A percentile compares a stretch with the other conserved stretches of the same genome.
These are phyloP conservation scores for Theodoxus fluviatilis DNA, from an alignment of 2,888 invertebrate genomes.

Conservation along the genomic window DNA sequence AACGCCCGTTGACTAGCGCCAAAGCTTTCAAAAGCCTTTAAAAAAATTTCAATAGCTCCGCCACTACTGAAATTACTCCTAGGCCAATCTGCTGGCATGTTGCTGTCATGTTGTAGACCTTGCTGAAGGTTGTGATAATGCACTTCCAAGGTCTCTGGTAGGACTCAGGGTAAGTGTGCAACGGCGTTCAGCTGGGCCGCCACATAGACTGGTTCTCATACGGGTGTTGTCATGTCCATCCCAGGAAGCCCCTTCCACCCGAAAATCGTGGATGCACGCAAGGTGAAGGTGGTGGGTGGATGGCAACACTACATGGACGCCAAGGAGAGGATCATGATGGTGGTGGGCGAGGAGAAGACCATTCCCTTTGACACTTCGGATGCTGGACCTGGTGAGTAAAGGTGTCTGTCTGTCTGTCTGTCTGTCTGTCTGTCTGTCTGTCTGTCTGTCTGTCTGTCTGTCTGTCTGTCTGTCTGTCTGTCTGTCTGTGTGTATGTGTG, in stretches of 20 bases:
- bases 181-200: no score
- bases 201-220: no score
- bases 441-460: neutral
- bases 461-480: neutral
- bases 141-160: no score
- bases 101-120: no score
- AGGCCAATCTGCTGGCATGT: no score
- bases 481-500: neutral
- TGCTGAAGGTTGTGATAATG: no score
- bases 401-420: neutral
- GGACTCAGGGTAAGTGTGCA: no score
- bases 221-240: constrained; percentile 30
- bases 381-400: constrained; percentile 76
- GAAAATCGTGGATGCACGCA: constrained; percentile 77
- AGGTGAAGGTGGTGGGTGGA: constrained; percentile 81
- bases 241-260: constrained; percentile 86
- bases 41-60: no score
- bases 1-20: no score
- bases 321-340: constrained; percentile 67
- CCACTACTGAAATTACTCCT: no score
- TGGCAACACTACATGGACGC: constrained; percentile 84
- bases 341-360: constrained; percentile 67
- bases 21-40: no score
- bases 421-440: neutral
- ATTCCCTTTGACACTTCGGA: constrained; percentile 86